These are phyloP conservation scores for Tetheella fluctuosa DNA, from an alignment of 2,888 invertebrate species.

Conservation along the genomic window DNA sequence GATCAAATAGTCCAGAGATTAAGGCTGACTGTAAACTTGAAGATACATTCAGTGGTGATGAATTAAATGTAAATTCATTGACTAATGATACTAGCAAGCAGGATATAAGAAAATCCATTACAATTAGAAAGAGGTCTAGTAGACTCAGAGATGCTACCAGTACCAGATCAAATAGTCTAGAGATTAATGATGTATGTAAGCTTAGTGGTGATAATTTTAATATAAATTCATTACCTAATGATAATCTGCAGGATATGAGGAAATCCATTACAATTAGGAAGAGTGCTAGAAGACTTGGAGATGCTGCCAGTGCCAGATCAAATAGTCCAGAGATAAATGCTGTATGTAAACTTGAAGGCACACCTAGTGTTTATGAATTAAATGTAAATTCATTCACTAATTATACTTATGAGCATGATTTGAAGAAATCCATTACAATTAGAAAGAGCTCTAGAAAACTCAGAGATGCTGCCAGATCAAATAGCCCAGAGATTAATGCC, in stretches of 20 bases:
- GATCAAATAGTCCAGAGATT: not conserved
- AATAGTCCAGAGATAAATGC: not conserved
- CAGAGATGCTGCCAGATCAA: too few species aligned
- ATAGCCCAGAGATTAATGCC: not conserved
- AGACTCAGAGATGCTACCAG: too few species aligned
- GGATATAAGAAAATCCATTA: not conserved
- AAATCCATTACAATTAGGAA: not conserved
- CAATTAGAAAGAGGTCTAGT: not conserved
- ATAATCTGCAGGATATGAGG: not conserved
- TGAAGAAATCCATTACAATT: too few species aligned
- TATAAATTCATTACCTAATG: not conserved
- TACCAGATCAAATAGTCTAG: not conserved
- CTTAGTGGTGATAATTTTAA: not conserved
- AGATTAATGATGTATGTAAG: not conserved
- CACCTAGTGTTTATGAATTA: not conserved
- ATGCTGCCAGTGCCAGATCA: constrained; percentile 18
- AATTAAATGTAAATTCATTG: not conserved
- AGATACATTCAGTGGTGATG: not conserved
- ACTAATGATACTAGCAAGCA: not conserved
- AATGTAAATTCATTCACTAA: not conserved
- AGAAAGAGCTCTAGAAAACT: not conserved
- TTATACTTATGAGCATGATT: not conserved
- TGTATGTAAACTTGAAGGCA: not conserved
- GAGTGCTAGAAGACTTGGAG: constrained; percentile 18
- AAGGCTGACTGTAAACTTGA: not conserved